These are phyloP conservation scores for Hypomesus transpacificus DNA, from an alignment of 2,113 vertebrate genomes.

Conservation along the genomic window DNA sequence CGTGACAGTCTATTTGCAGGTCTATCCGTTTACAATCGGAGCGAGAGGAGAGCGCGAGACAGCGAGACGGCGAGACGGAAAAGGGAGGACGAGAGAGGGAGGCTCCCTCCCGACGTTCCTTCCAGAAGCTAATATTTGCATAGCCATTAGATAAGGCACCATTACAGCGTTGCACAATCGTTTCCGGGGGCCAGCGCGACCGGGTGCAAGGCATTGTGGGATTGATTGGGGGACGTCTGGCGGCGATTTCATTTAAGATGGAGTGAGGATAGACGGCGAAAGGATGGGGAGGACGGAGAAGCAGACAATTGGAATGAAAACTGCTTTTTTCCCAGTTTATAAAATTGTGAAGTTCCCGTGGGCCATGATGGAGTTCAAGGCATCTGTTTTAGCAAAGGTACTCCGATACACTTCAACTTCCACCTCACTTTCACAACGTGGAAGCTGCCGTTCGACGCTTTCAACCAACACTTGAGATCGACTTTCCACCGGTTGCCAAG, in stretches of 20 bases:
- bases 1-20: conserved; percentile 7
- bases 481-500: no score
- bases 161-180: conserved; percentile 57
- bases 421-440: neutral
- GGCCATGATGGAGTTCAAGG: neutral
- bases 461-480: neutral
- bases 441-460: neutral
- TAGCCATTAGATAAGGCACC: conserved; percentile 63
- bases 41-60: conserved; percentile 4
- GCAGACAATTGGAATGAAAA: conserved; percentile 24
- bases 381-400: neutral
- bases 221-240: conserved; percentile 50
- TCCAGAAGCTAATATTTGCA: conserved; percentile 66
- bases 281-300: neutral
- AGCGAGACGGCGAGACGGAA: neutral
- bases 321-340: no score
- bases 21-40: conserved; percentile 57
- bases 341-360: no score
- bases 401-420: no score
- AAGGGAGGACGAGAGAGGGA: conserved; percentile 38
- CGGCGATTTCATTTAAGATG: conserved; percentile 60
- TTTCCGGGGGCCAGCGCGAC: conserved; percentile 51
- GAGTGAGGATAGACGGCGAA: conserved; percentile 34
- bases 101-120: conserved; percentile 56
- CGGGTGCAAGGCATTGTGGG: conserved; percentile 50